These are phyloP conservation scores for Andrena marginata DNA, from an alignment of 2,888 invertebrate genomes.

Conservation along the genomic window DNA sequence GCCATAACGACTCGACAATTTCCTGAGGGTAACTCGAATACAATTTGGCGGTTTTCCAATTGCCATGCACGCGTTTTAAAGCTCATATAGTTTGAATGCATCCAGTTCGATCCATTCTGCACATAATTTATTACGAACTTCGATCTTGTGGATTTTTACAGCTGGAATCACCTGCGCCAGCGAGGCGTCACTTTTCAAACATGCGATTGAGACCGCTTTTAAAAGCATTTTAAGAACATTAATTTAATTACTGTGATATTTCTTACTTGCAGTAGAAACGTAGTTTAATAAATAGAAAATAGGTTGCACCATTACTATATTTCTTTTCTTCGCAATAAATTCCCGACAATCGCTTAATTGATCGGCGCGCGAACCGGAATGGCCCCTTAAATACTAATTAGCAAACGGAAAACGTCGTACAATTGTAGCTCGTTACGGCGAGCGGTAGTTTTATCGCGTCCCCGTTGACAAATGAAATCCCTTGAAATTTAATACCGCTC, in stretches of 20 bases:
- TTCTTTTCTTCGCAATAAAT: no score
- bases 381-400: constrained; percentile 11
- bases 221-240: no score
- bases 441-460: constrained; percentile 63
- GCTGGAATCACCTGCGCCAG: not conserved
- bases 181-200: no score
- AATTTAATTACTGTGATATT: no score
- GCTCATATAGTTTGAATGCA: constrained; percentile 62
- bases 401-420: not conserved
- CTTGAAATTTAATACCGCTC: constrained; percentile 76
- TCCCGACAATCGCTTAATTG: no score
- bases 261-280: no score
- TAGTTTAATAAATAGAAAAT: no score
- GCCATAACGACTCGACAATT: constrained; percentile 61
- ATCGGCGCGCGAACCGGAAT: no score
- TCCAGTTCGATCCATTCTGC: constrained; percentile 46
- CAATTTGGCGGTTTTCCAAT: constrained; percentile 71
- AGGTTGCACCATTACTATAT: no score
- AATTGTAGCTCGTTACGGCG: constrained; percentile 48
- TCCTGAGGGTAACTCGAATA: constrained; percentile 59
- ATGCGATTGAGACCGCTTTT: no score
- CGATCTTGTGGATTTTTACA: constrained; percentile 11
- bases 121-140: constrained; percentile 21
- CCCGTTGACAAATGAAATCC: constrained; percentile 76
- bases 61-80: constrained; percentile 55